A percentile compares a stretch with the other conserved stretches of the same genome.
Conservation (phyloP, 2,888 invertebrate species). For the Ditula angustiorana region DNA sequence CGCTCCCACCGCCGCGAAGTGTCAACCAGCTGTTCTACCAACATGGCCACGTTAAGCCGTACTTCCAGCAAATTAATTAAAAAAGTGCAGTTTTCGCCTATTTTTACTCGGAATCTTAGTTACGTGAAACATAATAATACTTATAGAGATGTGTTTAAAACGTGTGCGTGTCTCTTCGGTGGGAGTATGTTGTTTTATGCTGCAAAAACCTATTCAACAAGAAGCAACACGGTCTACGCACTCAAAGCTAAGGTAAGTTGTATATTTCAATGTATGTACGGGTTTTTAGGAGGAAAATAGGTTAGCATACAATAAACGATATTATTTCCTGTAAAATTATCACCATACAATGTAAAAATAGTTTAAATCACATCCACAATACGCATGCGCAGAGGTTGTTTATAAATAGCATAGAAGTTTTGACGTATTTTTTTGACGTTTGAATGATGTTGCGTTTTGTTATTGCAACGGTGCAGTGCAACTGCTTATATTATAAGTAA, state of each 20-base stretch:
- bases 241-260: slow-evolving; percentile 79
- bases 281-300: background rate
- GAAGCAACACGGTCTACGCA: slow-evolving; percentile 73
- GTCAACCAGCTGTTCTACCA: slow-evolving; percentile 76
- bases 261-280: slow-evolving; percentile 30
- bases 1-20: slow-evolving; percentile 56
- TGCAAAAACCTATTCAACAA: slow-evolving; percentile 66
- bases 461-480: too few relatives aligned
- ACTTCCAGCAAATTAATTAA: slow-evolving; percentile 73
- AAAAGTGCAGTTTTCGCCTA: slow-evolving; percentile 68
- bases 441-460: slow-evolving; percentile 39
- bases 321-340: slow-evolving; percentile 12
- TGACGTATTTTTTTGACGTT: slow-evolving; percentile 56
- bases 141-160: slow-evolving; percentile 62
- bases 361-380: slow-evolving; percentile 27
- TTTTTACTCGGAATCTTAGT: slow-evolving; percentile 67
- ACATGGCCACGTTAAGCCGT: slow-evolving; percentile 83
- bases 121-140: slow-evolving; percentile 62
- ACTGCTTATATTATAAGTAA: too few relatives aligned
- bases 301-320: background rate
- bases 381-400: slow-evolving; percentile 58
- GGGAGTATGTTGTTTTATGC: slow-evolving; percentile 72
- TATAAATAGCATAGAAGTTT: slow-evolving; percentile 64
- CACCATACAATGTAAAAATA: slow-evolving; percentile 15
- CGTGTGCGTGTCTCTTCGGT: slow-evolving; percentile 77